Conservation (phyloP, 2,888 invertebrate species). For the Anticlea derivata region DNA sequence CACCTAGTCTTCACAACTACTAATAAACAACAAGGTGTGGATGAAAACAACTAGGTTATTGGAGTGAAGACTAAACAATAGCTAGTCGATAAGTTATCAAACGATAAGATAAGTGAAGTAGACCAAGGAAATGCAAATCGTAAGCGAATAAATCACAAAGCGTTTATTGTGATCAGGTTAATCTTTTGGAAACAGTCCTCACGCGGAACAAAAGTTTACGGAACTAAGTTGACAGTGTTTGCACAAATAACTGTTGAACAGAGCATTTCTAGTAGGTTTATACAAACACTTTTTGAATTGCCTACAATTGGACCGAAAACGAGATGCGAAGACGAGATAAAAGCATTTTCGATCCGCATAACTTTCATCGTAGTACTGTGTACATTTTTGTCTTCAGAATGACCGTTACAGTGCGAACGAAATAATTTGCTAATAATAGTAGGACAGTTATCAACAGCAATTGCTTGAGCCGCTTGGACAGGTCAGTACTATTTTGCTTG, state of each 20-base stretch:
- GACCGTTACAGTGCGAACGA: background rate
- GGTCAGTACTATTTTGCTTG: constrained; percentile 19
- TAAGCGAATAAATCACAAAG: constrained; percentile 3
- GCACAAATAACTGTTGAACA: no score
- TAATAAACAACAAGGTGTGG: constrained; percentile 5
- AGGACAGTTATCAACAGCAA: background rate
- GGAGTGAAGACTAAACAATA: constrained; percentile 28
- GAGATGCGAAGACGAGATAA: no score
- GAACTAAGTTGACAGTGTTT: no score
- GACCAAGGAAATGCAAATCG: constrained; percentile 62
- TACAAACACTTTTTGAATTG: no score
- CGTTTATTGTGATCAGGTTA: background rate
- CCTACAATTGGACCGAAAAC: no score
- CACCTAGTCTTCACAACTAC: background rate
- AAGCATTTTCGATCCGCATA: no score
- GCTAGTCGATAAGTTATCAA: constrained; percentile 39
- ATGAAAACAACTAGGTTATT: constrained; percentile 2
- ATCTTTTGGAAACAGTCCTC: background rate
- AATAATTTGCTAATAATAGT: background rate
- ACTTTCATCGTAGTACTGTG: no score
- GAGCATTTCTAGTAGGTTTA: no score
- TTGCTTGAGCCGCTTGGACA: background rate
- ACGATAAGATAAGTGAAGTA: constrained; percentile 67
- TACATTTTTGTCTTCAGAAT: no score
- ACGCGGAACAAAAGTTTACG: no score